Base-by-base conservation (phyloP, 1,140 invertebrate species). In the Aradophagus sp. region DNA sequence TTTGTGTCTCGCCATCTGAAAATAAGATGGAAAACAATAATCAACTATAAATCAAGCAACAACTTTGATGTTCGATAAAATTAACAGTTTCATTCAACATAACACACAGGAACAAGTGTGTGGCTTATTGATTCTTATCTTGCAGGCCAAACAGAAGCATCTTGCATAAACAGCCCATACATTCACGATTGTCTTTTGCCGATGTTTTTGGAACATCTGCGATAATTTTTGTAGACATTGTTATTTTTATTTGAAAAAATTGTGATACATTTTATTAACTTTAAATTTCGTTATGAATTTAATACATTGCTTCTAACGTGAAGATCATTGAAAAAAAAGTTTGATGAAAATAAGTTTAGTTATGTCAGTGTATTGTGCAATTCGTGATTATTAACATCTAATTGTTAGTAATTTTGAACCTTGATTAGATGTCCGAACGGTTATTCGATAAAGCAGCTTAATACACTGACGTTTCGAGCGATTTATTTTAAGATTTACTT, bases 1-100 rank as follows among this genome's bases (percentile, higher is more conserved):
- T 75, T 82, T 86, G 44, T 78, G 72, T 14, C 66, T 73, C 36
- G 75, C 53, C 58, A 79, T 75, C 68, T 74, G 15, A 32, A 59
- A 13, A 3, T 0, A 45, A 15, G 20, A 45, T 14, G 7, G 5
- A 29, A 29, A 5, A 5, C 11, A n/a, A 2, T 6, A 5, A 29
- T 4, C 2, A 29, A 2, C 11, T n/a, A 10, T 29, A n/a, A 29
- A 29, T 23, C 8, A 23, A 8, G 20, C 8, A n/a, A n/a, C n/a
- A n/a, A n/a, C 8, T 23, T 23, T 23, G 8, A 23, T 23, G 8
- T 5, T 23, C 8, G 4, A 8, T 4, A 8, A 23, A 23, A 23
- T 23, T 6, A 29, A 4, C 7, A 29, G 11, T 29, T 29, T 6
- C 7, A 6, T 2, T 29, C 11, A 29, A 29, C 27, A n/a, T n/a